Conservation (phyloP, 2,113 vertebrate species). For the Turnix velox region DNA sequence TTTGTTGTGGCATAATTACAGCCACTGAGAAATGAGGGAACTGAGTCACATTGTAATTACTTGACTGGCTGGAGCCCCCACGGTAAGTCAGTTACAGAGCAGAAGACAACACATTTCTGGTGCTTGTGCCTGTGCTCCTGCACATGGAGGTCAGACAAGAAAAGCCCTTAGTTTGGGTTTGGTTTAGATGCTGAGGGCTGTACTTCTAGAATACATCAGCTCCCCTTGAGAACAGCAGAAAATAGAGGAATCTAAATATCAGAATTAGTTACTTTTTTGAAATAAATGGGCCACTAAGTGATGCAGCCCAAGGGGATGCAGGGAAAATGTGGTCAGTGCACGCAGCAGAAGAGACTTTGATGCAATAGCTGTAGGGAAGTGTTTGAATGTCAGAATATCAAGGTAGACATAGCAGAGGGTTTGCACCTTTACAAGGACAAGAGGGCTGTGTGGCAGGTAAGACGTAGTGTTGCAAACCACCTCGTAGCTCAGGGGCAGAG, state of each 20-base stretch:
- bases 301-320: not conserved
- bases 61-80: not conserved
- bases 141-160: not conserved
- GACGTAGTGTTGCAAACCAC: not conserved
- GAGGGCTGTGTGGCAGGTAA: not conserved
- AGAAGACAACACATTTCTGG: not conserved
- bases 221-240: not conserved
- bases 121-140: not conserved
- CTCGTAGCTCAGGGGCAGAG: not conserved
- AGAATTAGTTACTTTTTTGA: not conserved
- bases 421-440: not conserved
- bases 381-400: not conserved
- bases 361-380: not conserved
- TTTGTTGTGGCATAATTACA: constrained; percentile 3
- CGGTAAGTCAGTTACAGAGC: not conserved
- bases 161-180: not conserved
- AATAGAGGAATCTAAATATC: not conserved
- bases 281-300: not conserved
- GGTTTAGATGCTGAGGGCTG: not conserved
- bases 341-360: not conserved
- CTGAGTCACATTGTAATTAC: not conserved
- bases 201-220: not conserved
- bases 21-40: not conserved
- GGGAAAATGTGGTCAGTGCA: not conserved
- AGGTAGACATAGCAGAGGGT: not conserved